Percentiles rank a stretch among this genome's conserved stretches.
phyloP scores from a whole-genome alignment of 2,113 vertebrate species.

The Onychorhynchus coronatus region DNA sequence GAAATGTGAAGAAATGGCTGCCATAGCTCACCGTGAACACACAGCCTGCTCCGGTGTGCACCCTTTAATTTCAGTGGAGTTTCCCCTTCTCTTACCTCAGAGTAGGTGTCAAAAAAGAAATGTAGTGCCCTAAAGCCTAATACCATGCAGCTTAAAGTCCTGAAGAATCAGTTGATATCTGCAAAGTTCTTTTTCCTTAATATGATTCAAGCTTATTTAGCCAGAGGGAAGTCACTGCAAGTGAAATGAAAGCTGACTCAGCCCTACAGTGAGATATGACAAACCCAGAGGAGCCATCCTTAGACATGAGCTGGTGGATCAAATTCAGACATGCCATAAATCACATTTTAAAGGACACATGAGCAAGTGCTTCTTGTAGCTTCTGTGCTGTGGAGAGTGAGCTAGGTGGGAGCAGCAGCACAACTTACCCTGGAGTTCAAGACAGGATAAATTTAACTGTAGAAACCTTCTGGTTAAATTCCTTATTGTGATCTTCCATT shows the following conservation, averaged over 20 bases:
- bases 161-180: not conserved
- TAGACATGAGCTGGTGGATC: not conserved
- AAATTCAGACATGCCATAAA: slow-evolving; percentile 12
- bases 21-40: not conserved
- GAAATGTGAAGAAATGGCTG: not conserved
- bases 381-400: not conserved
- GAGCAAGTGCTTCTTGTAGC: not conserved
- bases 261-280: not conserved
- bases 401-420: not conserved
- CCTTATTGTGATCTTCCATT: not conserved
- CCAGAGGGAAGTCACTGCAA: not conserved
- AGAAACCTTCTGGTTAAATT: not conserved
- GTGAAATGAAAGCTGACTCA: not conserved
- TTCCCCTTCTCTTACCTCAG: not conserved
- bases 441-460: not conserved
- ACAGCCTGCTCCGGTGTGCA: not conserved
- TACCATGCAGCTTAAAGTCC: not conserved
- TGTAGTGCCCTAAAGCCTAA: not conserved
- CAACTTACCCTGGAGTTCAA: not conserved
- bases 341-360: not conserved
- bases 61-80: not conserved
- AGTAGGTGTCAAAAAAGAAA: not conserved
- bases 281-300: not conserved
- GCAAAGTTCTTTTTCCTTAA: not conserved
- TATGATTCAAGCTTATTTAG: not conserved